Evolutionary conservation across 1,140 invertebrate species (phyloP).

Genomic region (Anoplolepis gracilipes): DNA sequence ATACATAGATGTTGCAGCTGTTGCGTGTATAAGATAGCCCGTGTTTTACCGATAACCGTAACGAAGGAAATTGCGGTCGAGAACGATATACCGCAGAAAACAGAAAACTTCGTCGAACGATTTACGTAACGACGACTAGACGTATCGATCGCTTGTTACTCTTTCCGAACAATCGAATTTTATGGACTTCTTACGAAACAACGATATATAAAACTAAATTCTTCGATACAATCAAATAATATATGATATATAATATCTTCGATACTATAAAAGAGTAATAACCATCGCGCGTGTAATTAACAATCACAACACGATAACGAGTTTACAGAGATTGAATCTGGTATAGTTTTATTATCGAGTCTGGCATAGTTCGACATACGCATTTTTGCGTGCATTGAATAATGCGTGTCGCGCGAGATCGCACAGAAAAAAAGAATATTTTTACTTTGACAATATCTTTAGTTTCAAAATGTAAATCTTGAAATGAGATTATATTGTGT

Average conservation of each 20-base stretch:
- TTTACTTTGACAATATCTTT: too few species aligned
- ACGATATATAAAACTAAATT: background rate
- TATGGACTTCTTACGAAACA: background rate
- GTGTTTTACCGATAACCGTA: constrained; percentile 24
- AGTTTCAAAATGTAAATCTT: too few species aligned
- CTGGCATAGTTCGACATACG: background rate
- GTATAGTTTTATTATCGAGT: background rate
- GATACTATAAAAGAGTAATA: too few species aligned
- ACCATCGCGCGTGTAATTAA: background rate
- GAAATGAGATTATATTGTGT: too few species aligned
- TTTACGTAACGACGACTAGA: background rate
- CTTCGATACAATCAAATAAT: background rate
- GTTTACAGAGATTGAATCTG: background rate
- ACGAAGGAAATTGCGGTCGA: constrained; percentile 21
- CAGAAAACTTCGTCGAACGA: background rate
- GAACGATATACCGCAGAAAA: background rate
- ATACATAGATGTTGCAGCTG: constrained; percentile 13
- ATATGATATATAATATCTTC: too few species aligned
- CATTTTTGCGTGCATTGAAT: background rate
- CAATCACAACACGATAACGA: background rate
- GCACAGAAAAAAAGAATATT: too few species aligned
- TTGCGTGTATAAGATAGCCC: constrained; percentile 13
- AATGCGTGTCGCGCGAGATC: background rate
- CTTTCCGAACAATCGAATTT: constrained; percentile 15
- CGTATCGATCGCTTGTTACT: background rate